Base-by-base conservation (phyloP, 2,113 vertebrate genomes). In the Falcunculus frontatus region DNA sequence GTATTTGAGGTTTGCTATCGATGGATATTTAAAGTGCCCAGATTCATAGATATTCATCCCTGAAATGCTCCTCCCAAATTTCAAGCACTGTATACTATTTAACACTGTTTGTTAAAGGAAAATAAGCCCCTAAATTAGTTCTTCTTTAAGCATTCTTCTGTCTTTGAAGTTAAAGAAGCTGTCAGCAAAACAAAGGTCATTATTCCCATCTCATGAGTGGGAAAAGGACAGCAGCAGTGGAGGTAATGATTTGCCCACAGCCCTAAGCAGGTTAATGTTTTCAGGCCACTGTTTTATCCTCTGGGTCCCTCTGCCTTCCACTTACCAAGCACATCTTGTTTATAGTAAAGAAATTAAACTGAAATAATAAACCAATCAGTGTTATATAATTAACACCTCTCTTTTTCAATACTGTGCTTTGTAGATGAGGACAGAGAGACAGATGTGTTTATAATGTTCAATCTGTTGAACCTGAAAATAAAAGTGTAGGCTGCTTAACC, bases 391-490 rank as follows among this genome's bases (percentile, higher is more conserved):
- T 67, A 56, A 47, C 46, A 42, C 19, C 27, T 57, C 39, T 70
- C 59, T 89, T 62, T 74, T 80, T 69, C 60, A 90, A 39, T 25
- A 50, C n/a, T 89, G 44, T 14, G 37, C 65, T 87, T 47, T 73
- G 30, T 39, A 86, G 78, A 91, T 59, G 56, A 87, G 42, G 64
- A 86, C 57, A 93, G 59, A 50, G 29, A 92, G 69, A 94, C n/a
- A 74, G 62, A 75, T 87, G 67, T 72, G 56, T 95, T 96, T 94
- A 83, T 64, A 94, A 70, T 35, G 29, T 69, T 49, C 53, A 75
- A 19, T 47, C 47, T 93, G 83, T 88, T 75, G 62, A 96, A 96
- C 80, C 72, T 77, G 83, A 81, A 95, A 90, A 84, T 79, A 86
- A 83, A 94, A 52, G 19, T 32, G 50, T 75, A 87, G 73, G 41